These are phyloP conservation scores for Corythoichthys haematopterus DNA, from an alignment of 2,113 vertebrate species.

Conservation along the genomic window DNA sequence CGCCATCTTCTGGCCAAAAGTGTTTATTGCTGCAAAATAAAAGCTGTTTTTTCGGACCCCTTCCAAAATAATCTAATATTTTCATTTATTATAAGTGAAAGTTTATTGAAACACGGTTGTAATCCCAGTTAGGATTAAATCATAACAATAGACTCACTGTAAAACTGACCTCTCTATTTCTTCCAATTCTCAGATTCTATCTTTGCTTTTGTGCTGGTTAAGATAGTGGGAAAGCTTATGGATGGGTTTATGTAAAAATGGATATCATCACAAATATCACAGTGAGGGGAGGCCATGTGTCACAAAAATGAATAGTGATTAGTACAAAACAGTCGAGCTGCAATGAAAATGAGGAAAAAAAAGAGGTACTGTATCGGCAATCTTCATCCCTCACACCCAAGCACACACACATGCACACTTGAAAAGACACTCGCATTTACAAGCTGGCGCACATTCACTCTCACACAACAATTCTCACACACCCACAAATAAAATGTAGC, in stretches of 20 bases:
- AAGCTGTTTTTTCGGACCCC: neutral
- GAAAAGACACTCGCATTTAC: slow-evolving; percentile 8
- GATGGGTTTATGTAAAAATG: slow-evolving; percentile 67
- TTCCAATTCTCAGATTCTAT: slow-evolving; percentile 54
- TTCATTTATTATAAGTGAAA: slow-evolving; percentile 1
- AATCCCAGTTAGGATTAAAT: slow-evolving; percentile 2
- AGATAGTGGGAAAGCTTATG: slow-evolving; percentile 50
- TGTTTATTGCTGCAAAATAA: slow-evolving; percentile 19
- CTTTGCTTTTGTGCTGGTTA: slow-evolving; percentile 49
- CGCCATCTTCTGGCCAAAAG: slow-evolving; percentile 43
- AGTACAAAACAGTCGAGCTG: slow-evolving; percentile 60
- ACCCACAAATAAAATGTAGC: slow-evolving; percentile 67
- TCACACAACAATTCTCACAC: slow-evolving; percentile 38
- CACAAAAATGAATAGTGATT: slow-evolving; percentile 53
- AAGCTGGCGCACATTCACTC: slow-evolving; percentile 12
- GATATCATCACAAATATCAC: slow-evolving; percentile 67
- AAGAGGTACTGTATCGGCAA: slow-evolving; percentile 59
- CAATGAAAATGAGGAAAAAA: slow-evolving; percentile 64
- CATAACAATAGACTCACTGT: slow-evolving; percentile 37
- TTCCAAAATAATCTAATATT: slow-evolving; percentile 21
- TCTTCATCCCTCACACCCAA: slow-evolving; percentile 41
- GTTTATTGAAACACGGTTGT: slow-evolving; percentile 10
- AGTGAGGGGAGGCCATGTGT: slow-evolving; percentile 57
- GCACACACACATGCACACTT: slow-evolving; percentile 38
- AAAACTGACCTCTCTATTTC: slow-evolving; percentile 45